These are phyloP conservation scores for human DNA, from an alignment of 2,113 vertebrate genomes.

Conservation along the genomic window GRCh38 chr2:211384001-211384500, in stretches of 20 bases:
- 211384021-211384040: constrained; percentile 97
- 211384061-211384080: constrained; percentile 76
- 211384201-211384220: not conserved
- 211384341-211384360: not conserved
- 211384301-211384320: not conserved
- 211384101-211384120: not conserved
- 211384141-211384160: not conserved
- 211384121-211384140: not conserved
- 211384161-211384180: not conserved
- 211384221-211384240: not conserved
- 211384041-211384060: constrained; percentile 95
- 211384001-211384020: constrained; percentile 93
- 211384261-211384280: not conserved
- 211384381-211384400: not conserved
- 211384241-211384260: not conserved
- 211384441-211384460: not conserved
- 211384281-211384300: not conserved
- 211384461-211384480: not conserved
- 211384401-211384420: not conserved
- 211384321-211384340: not conserved
- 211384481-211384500: not conserved
- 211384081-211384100: not conserved
- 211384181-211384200: not conserved
- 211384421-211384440: not conserved
- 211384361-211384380: not conserved